Percentiles rank a stretch among this genome's conserved stretches.
phyloP scores from a whole-genome alignment of 2,797 vertebrate genomes.

The Steatocranus sp. region DNA sequence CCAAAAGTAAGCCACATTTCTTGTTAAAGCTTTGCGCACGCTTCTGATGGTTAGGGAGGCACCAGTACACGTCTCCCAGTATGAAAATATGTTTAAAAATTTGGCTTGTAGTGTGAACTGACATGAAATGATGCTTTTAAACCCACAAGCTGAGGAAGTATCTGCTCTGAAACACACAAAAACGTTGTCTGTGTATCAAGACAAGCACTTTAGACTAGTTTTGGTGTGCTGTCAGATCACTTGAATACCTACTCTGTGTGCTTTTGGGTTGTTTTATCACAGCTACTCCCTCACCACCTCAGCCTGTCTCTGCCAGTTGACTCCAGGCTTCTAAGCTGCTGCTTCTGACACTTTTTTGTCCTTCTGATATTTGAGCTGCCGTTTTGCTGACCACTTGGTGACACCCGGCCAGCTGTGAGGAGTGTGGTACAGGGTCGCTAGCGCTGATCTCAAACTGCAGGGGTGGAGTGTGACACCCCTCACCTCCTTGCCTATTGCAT shows the following conservation, averaged over 20 bases:
- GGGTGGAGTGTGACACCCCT: neutral
- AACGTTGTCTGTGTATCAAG: neutral
- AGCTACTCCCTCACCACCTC: neutral
- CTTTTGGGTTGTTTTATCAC: neutral
- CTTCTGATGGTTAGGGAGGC: neutral
- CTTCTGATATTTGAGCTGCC: constrained; percentile 52
- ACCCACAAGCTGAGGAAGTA: neutral
- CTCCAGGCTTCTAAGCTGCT: neutral
- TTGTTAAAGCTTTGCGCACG: neutral
- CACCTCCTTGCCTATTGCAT: neutral
- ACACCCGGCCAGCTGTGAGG: constrained; percentile 59
- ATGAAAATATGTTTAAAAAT: neutral
- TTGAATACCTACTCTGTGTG: neutral
- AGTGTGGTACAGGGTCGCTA: constrained; percentile 38
- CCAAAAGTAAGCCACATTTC: constrained; percentile 24
- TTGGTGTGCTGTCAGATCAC: neutral
- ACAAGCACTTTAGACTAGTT: neutral
- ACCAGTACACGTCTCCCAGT: neutral
- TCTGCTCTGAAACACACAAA: neutral
- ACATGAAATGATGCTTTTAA: neutral
- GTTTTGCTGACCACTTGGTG: constrained; percentile 43
- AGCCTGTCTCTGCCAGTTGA: neutral
- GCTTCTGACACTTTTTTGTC: constrained; percentile 13
- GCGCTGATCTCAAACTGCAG: constrained; percentile 47
- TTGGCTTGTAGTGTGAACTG: neutral